Conservation (phyloP, 2,113 vertebrate genomes). For the Ochotona curzoniae region DNA sequence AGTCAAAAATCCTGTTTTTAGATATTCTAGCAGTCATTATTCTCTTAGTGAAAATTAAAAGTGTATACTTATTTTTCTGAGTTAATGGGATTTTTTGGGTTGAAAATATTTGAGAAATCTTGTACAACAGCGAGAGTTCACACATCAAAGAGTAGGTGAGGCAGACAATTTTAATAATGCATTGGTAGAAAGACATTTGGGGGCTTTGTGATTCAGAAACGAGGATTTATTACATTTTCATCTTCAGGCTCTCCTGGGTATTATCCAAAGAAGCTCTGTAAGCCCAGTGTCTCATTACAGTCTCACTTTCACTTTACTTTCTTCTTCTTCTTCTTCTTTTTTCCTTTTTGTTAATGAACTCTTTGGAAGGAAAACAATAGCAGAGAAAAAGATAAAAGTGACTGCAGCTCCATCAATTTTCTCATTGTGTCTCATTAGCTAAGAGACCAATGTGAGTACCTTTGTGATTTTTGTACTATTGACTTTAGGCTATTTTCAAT, state of each 20-base stretch:
- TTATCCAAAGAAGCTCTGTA: constrained; percentile 36
- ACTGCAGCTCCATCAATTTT: constrained; percentile 61
- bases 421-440: constrained; percentile 62
- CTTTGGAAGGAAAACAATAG: constrained; percentile 63
- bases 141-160: background rate
- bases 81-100: background rate
- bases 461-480: constrained; percentile 67
- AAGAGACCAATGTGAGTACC: constrained; percentile 39
- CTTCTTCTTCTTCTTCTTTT: background rate
- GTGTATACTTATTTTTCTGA: background rate
- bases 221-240: constrained; percentile 40
- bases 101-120: background rate
- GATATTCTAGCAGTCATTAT: background rate
- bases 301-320: constrained; percentile 20
- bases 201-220: constrained; percentile 35
- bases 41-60: background rate
- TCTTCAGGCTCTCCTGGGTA: background rate
- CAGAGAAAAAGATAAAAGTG: constrained; percentile 50
- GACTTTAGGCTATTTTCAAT: constrained; percentile 64
- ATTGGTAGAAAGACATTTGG: background rate
- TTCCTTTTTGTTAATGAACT: constrained; percentile 59
- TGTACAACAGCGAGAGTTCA: background rate
- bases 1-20: background rate
- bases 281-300: background rate
- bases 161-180: background rate